Conservation (phyloP, 2,797 vertebrate genomes). For the Todus mexicanus region DNA sequence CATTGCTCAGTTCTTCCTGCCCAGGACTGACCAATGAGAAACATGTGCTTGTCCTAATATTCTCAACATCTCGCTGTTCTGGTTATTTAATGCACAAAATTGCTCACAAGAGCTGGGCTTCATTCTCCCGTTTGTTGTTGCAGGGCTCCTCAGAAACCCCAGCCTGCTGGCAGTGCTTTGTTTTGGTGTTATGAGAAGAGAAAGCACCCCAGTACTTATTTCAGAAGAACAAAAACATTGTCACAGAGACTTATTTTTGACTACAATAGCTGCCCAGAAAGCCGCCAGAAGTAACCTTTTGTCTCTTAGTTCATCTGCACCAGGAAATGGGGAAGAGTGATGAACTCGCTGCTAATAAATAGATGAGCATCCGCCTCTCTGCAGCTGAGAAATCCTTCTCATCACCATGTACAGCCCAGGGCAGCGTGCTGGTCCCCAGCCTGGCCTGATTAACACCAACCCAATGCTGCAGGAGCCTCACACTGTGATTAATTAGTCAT, state of each 20-base stretch:
- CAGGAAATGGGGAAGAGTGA: background rate
- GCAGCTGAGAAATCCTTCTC: constrained; percentile 1
- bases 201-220: background rate
- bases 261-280: background rate
- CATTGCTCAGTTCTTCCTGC: background rate
- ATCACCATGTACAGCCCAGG: background rate
- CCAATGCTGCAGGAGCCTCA: background rate
- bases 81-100: background rate
- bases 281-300: background rate
- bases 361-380: background rate
- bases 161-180: background rate
- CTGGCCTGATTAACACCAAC: background rate
- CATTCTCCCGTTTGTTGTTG: background rate
- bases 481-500: constrained; percentile 3
- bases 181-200: background rate
- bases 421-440: background rate
- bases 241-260: background rate
- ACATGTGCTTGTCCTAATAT: rapidly evolving
- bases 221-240: background rate
- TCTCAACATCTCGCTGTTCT: background rate
- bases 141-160: background rate
- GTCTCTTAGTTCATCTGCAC: background rate
- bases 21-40: background rate
- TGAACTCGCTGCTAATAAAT: background rate
- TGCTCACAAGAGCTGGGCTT: background rate